Conservation (phyloP, 2,888 invertebrate species). For the Xiphydria camelus region DNA sequence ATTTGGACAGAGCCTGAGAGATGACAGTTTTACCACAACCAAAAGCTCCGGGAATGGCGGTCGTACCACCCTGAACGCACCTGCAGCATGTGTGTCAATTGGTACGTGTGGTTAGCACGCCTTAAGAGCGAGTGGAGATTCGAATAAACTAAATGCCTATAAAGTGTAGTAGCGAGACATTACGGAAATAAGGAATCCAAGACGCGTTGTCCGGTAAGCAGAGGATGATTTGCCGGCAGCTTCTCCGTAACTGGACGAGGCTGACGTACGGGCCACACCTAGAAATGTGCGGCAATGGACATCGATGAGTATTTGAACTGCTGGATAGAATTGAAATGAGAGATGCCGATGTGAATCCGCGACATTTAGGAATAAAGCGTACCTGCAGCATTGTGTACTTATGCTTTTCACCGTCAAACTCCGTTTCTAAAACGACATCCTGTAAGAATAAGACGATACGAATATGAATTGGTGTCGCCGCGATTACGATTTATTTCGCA, state of each 20-base stretch:
- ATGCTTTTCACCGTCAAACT: slow-evolving; percentile 94
- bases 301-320: too few relatives aligned
- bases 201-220: slow-evolving; percentile 97
- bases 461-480: neutral
- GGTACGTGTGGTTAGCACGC: slow-evolving; percentile 1
- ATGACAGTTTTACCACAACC: slow-evolving; percentile 99
- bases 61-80: slow-evolving; percentile 97
- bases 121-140: neutral
- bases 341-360: too few relatives aligned
- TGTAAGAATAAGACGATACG: slow-evolving; percentile 49
- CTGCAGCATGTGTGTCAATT: slow-evolving; percentile 57
- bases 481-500: neutral
- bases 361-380: slow-evolving; percentile 15
- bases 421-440: slow-evolving; percentile 97
- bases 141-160: neutral
- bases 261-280: slow-evolving; percentile 98
- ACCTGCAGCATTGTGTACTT: slow-evolving; percentile 93
- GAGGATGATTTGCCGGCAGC: slow-evolving; percentile 96
- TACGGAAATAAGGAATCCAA: slow-evolving; percentile 98
- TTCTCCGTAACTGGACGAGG: slow-evolving; percentile 97
- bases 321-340: too few relatives aligned
- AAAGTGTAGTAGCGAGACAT: slow-evolving; percentile 56
- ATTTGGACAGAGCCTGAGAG: slow-evolving; percentile 98
- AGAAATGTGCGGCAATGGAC: too few relatives aligned
- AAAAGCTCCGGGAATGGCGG: slow-evolving; percentile 99